Evolutionary conservation across 2,888 invertebrate species (phyloP).

Genomic region (Geotrupes spiniger): DNA sequence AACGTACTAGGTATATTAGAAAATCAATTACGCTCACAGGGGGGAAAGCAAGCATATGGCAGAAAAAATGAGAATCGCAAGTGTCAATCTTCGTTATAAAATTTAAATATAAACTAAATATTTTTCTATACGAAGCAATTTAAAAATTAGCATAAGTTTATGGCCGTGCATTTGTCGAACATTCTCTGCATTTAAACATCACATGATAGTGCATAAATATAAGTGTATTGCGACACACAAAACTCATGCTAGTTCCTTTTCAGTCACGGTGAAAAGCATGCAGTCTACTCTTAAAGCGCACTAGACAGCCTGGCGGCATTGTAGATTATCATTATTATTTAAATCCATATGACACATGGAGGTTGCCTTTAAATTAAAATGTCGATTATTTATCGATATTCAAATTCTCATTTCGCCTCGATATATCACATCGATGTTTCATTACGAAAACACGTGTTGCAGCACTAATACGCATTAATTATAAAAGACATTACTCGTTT

Average conservation of each 20-base stretch:
- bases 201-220: too few species aligned
- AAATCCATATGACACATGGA: slow-evolving; percentile 17
- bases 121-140: too few species aligned
- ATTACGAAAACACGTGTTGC: slow-evolving; percentile 6
- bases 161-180: too few species aligned
- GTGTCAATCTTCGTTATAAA: too few species aligned
- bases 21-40: too few species aligned
- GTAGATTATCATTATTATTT: slow-evolving; percentile 15
- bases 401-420: slow-evolving; percentile 18
- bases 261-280: not conserved
- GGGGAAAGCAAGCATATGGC: too few species aligned
- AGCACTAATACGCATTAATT: slow-evolving; percentile 5
- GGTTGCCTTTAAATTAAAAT: slow-evolving; percentile 22
- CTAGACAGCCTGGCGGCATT: slow-evolving; percentile 22
- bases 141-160: too few species aligned
- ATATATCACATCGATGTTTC: slow-evolving; percentile 16
- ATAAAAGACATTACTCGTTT: slow-evolving; percentile 3
- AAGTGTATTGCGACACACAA: not conserved
- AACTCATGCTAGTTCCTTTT: not conserved
- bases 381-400: slow-evolving; percentile 20
- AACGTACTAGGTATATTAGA: too few species aligned
- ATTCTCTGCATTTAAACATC: too few species aligned
- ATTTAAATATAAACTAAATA: too few species aligned
- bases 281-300: not conserved
- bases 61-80: too few species aligned